Evolutionary conservation across 2,113 vertebrate genomes (phyloP).

Genomic region (Pelmatolapia mariae): DNA sequence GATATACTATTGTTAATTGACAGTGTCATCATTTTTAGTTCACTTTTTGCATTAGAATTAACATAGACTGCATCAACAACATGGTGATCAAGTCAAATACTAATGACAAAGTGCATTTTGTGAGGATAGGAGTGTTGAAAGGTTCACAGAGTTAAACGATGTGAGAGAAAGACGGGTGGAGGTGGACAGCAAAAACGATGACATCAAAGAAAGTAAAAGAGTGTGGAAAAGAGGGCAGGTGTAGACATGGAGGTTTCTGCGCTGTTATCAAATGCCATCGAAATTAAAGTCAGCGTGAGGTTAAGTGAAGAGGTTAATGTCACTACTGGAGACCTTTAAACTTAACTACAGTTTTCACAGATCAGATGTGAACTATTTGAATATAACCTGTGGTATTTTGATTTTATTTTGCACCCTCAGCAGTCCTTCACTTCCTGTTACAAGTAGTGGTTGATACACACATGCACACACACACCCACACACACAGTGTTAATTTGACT

Average conservation of each 20-base stretch:
- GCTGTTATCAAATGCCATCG: not conserved
- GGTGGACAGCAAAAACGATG: not conserved
- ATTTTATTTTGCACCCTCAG: constrained; percentile 49
- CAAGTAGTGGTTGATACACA: not conserved
- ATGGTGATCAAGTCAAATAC: not conserved
- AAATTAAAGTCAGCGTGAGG: constrained; percentile 20
- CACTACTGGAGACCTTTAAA: constrained; percentile 1
- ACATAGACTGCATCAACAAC: not conserved
- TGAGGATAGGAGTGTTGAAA: not conserved
- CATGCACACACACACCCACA: not conserved
- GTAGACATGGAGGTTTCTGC: not conserved
- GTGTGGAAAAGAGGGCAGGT: not conserved
- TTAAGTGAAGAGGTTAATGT: constrained; percentile 18
- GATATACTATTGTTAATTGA: not conserved
- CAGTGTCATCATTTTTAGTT: not conserved
- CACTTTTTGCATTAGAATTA: not conserved
- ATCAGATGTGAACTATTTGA: not conserved
- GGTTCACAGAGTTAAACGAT: not conserved
- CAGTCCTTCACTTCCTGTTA: constrained; percentile 17
- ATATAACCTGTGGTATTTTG: constrained; percentile 28
- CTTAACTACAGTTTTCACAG: not conserved
- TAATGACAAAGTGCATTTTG: not conserved
- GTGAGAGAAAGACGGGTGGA: not conserved
- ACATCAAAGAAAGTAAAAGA: not conserved
- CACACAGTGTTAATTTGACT: constrained; percentile 54